phyloP scores from a whole-genome alignment of 30 jellyfish, hydroid and myxozoan species.

The Aurelia sp. region DNA sequence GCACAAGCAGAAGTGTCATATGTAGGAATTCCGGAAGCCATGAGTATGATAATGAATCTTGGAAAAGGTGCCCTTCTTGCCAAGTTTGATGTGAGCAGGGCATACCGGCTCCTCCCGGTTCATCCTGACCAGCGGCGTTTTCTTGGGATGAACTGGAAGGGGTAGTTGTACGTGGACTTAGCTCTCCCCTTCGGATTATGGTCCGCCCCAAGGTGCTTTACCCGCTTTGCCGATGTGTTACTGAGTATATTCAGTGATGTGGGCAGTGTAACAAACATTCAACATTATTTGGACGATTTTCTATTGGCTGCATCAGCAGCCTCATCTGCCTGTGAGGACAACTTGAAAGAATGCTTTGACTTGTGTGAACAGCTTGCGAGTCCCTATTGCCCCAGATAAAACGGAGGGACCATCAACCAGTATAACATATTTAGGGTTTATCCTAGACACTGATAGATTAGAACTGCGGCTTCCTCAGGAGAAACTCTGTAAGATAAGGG shows the following conservation, averaged over 20 bases:
- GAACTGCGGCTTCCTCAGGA: conserved; percentile 53
- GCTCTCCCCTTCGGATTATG: conserved; percentile 81
- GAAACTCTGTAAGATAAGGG: conserved; percentile 30
- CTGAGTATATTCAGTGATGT: neutral
- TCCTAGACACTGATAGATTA: conserved; percentile 43
- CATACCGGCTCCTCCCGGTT: conserved; percentile 60
- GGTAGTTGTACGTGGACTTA: conserved; percentile 63
- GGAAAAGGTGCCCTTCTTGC: conserved; percentile 70
- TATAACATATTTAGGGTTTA: conserved; percentile 56
- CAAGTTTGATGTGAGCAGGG: conserved; percentile 69
- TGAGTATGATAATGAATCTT: conserved; percentile 19
- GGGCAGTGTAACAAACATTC: neutral
- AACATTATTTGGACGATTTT: conserved; percentile 76
- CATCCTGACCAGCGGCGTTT: conserved; percentile 42
- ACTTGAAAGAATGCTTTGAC: conserved; percentile 5
- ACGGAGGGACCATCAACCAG: conserved; percentile 68
- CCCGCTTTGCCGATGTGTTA: conserved; percentile 67
- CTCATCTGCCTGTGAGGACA: conserved; percentile 39
- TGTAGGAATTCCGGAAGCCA: conserved; percentile 69
- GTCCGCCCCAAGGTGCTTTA: conserved; percentile 71
- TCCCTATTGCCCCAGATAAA: conserved; percentile 28
- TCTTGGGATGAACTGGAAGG: too few species aligned
- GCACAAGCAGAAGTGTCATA: conserved; percentile 65
- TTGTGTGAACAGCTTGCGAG: conserved; percentile 55
- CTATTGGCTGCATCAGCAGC: conserved; percentile 47